These are phyloP conservation scores for cat (Felis catus) DNA, from an alignment of 2,113 vertebrate species.

Conservation along the genomic window F.catus_Fca126_mat1.0 CM031412.1:221284001-221284500, in stretches of 20 bases:
- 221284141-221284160: background rate
- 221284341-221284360: background rate
- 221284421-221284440: background rate
- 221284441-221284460: background rate
- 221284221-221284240: background rate
- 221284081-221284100: background rate
- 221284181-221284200: background rate
- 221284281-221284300: background rate
- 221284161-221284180: too few relatives aligned
- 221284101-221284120: background rate
- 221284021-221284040: background rate
- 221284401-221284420: background rate
- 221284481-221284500: fast-evolving
- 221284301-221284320: background rate
- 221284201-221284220: background rate
- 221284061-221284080: background rate
- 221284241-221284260: background rate
- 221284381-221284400: background rate
- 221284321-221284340: background rate
- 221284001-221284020: background rate
- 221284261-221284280: background rate
- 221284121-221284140: background rate
- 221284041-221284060: background rate
- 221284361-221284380: background rate
- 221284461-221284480: background rate